A percentile compares a stretch with the other conserved stretches of the same genome.
Evolutionary conservation across 2,113 vertebrate species (phyloP).

Genomic region (Seriola quinqueradiata): DNA sequence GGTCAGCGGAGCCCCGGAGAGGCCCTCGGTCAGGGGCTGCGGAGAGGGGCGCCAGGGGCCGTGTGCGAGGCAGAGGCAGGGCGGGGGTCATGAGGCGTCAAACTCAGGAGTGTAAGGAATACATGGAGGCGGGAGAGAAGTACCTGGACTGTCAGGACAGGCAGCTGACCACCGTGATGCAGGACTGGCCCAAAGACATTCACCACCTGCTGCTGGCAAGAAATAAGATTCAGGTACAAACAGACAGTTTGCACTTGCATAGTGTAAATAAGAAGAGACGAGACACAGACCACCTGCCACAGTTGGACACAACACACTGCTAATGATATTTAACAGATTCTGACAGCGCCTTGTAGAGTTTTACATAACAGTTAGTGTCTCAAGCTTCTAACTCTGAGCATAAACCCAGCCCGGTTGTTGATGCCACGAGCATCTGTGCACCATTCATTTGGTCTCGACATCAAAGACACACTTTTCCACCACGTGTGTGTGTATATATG

Average conservation of each 20-base stretch:
- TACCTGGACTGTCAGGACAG: constrained; percentile 95
- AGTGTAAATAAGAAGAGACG: not conserved
- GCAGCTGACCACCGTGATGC: constrained; percentile 87
- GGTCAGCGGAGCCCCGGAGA: constrained; percentile 82
- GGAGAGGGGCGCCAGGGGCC: constrained; percentile 52
- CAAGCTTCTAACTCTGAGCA: not conserved
- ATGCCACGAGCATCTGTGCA: constrained; percentile 68
- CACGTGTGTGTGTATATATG: not conserved
- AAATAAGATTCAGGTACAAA: constrained; percentile 88
- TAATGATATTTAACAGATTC: not conserved
- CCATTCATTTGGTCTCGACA: constrained; percentile 54
- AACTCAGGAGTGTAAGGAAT: constrained; percentile 88
- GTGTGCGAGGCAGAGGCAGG: constrained; percentile 74
- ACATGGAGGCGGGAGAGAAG: constrained; percentile 90
- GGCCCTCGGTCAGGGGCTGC: constrained; percentile 54
- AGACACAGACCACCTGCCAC: constrained; percentile 8
- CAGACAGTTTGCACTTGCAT: not conserved
- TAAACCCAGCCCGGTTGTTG: constrained; percentile 54
- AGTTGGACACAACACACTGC: not conserved
- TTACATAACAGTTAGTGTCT: not conserved
- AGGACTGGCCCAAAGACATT: constrained; percentile 91
- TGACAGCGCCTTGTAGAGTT: not conserved
- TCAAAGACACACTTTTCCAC: constrained; percentile 60
- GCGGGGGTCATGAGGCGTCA: constrained; percentile 86
- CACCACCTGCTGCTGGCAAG: constrained; percentile 93